Base-by-base conservation (phyloP, 1,140 invertebrate genomes). In the Rhagoletis pomonella region DNA sequence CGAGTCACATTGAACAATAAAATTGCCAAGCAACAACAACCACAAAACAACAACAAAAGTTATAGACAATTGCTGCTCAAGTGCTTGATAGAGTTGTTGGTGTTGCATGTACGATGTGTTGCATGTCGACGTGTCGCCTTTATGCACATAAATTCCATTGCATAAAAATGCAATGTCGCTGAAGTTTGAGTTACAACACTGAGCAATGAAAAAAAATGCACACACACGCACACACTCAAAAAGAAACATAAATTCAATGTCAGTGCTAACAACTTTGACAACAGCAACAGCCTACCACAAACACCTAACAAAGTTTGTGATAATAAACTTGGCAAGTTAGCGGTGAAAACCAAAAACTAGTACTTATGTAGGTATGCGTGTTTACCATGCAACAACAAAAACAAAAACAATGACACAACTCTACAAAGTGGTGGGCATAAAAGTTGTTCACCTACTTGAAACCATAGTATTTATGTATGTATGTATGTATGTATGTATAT, bases 391-490 rank as follows among this genome's bases (percentile, higher is more conserved):
- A 67, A 39, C 29, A 67, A 67, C 19, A 67, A 10, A 55, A 5
- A 55, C 12, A 39, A 19, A n/a, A 29, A 10, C 64, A 29, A 3
- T 29, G 64, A 10, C 62, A 64, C 9, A 64, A 10, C 4, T 4
- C 62, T 17, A 59, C 60, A 62, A 62, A 62, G 60, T 17, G n/a
- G 60, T 17, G n/a, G n/a, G 6, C 64, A 67, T 67, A 67, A 67
- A 67, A 50, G 44, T 77, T 77, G 73, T 81, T 81, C 47, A 81
- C 47, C 50, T 19, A 55, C 73, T 81, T 55, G 73, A 58, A 55
- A 81, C 6, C 14, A 9, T 29, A 29, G 58, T n/a, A 64, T 17
- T 17, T 64, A 64, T 14, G 62, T 17, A 17, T 4, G 3, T 9
- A 17, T 17, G 4, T 17, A 4, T 17, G 0, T 17, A 4, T n/a